Base-by-base conservation (phyloP, 2,797 vertebrate species). In the Botia kubotai region DNA sequence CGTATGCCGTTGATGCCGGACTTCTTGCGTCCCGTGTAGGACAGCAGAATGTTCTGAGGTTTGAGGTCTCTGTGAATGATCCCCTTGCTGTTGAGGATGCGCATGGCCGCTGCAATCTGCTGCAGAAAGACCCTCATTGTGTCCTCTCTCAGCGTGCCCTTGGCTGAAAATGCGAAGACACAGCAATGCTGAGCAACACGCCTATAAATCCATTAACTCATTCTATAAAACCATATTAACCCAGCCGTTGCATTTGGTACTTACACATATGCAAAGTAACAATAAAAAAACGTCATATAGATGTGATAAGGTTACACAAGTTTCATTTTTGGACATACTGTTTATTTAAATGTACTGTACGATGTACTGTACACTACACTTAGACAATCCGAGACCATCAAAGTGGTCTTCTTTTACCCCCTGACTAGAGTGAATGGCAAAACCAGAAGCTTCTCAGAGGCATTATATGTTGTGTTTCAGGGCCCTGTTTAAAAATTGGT, bases 41-140 rank as follows among this genome's bases (percentile, higher is more conserved):
- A 97, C 83, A 99, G 84, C 71, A 99, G 92, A 79, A 98, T 99
- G 90, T 99, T 99, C 91, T 98, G 97, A 0, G 97, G 97, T 72
- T 99, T 99, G 19, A 98, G 95, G 82, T 98, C 97, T 6, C 97
- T 92, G 85, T 98, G 97, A 88, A 99, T 98, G 88, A 99, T 95
- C 67, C 97, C 97, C 89, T 98, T 99, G 88, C 95, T 97, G 90
- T 98, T 95, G 70, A 99, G 95, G 83, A 96, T 92, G 5, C 95
- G 92, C 97, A 99, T 98, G 86, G 97, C 97, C 0, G 97, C 97
- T 4, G 97, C 95, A 8, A 99, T 99, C 92, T 99, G 97, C 92
- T 97, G 97, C 66, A 98, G 95, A 91, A 99, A 98, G 71, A 98
- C 91, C 75, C 96, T 93, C 90, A 99, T 94, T 0, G 97, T 99